Percentiles rank a stretch among this genome's conserved stretches.
Conservation (phyloP, 2,888 invertebrate genomes). For the Globia sparganii region DNA sequence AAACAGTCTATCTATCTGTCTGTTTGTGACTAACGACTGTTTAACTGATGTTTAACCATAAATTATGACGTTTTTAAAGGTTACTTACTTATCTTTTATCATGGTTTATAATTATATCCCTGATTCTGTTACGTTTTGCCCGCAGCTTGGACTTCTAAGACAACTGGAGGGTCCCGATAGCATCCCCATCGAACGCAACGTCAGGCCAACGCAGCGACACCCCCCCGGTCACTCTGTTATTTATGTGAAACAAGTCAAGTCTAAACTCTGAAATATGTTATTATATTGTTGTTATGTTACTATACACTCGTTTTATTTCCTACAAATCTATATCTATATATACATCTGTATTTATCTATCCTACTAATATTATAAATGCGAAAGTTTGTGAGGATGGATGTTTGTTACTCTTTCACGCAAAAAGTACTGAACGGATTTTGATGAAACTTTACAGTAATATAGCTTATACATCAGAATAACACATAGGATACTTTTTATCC, state of each 20-base stretch:
- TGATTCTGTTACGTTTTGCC: slow-evolving; percentile 45
- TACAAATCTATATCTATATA: not conserved
- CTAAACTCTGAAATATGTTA: slow-evolving; percentile 79
- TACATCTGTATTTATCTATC: too few species aligned
- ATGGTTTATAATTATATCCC: not conserved
- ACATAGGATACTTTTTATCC: too few species aligned
- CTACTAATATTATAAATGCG: too few species aligned
- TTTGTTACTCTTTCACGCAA: too few species aligned
- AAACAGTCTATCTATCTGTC: too few species aligned
- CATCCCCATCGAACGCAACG: slow-evolving; percentile 86
- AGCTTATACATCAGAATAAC: too few species aligned
- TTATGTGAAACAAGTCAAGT: slow-evolving; percentile 85
- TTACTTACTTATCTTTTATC: not conserved
- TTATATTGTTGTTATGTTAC: slow-evolving; percentile 49
- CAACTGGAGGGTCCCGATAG: slow-evolving; percentile 84
- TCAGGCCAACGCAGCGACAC: slow-evolving; percentile 86
- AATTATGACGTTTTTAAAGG: not conserved
- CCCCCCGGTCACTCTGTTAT: slow-evolving; percentile 88
- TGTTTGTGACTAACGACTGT: too few species aligned
- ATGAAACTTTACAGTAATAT: too few species aligned
- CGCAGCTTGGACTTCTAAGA: slow-evolving; percentile 83
- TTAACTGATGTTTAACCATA: too few species aligned
- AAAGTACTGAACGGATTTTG: too few species aligned
- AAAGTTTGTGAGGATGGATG: too few species aligned
- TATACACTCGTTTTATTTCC: slow-evolving; percentile 25